These are phyloP conservation scores for Trichogramma evanescens DNA, from an alignment of 2,888 invertebrate species.

Conservation along the genomic window DNA sequence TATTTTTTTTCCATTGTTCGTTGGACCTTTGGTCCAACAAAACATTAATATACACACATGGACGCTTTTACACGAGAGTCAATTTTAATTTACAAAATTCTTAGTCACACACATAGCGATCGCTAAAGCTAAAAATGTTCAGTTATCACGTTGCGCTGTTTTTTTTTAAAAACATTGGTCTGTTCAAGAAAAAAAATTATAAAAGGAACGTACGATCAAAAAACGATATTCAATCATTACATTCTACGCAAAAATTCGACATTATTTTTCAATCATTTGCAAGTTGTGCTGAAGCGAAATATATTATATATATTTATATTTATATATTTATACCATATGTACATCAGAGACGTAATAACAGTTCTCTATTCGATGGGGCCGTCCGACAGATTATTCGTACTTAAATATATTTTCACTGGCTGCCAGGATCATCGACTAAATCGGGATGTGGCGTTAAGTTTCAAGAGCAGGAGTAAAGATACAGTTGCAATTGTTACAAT, in stretches of 20 bases:
- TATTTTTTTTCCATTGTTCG: conserved; percentile 15
- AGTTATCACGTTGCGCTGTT: conserved; percentile 20
- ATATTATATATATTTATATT: conserved; percentile 16
- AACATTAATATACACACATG: conserved; percentile 17
- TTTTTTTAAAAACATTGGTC: conserved; percentile 16
- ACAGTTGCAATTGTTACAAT: conserved; percentile 46
- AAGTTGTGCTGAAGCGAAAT: conserved; percentile 22
- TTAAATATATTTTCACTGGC: conserved; percentile 40
- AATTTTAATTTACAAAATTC: conserved; percentile 22
- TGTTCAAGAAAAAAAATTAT: conserved; percentile 8
- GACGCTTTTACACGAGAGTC: conserved; percentile 14
- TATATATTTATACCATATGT: conserved; percentile 19
- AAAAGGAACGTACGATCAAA: conserved; percentile 15
- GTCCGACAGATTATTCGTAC: conserved; percentile 24
- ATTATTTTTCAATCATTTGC: conserved; percentile 14
- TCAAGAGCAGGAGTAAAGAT: conserved; percentile 35
- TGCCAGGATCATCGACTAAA: conserved; percentile 34
- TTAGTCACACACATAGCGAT: conserved; percentile 18
- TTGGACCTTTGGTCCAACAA: background rate
- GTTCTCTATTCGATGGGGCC: conserved; percentile 21
- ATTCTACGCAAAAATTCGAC: conserved; percentile 5
- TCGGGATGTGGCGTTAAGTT: conserved; percentile 25
- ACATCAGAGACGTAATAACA: conserved; percentile 23
- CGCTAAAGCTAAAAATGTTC: conserved; percentile 17
- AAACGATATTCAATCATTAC: conserved; percentile 6